Conservation (phyloP, 2,888 invertebrate species). For the Ceratothoa steindachneri region DNA sequence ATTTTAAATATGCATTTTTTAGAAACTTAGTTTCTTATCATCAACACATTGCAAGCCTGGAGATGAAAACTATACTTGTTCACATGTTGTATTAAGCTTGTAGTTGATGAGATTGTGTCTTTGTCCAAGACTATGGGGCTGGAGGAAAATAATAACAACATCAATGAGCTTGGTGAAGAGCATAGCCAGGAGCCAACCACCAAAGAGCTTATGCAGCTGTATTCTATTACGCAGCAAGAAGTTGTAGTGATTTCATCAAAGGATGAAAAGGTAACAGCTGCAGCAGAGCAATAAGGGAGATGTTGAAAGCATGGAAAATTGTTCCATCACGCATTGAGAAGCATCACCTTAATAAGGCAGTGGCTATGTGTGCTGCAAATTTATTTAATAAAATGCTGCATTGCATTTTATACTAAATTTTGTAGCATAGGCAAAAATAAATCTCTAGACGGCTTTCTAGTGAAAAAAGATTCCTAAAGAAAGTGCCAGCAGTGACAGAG, state of each 20-base stretch:
- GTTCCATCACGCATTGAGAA: background rate
- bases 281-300: background rate
- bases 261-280: background rate
- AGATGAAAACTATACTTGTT: too few relatives aligned
- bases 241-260: background rate
- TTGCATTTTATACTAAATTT: background rate
- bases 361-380: conserved; percentile 1
- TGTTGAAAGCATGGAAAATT: background rate
- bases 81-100: too few relatives aligned
- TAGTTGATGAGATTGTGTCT: too few relatives aligned
- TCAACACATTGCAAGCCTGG: too few relatives aligned
- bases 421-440: background rate
- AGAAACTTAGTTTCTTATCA: too few relatives aligned
- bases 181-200: too few relatives aligned
- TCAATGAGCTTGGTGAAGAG: too few relatives aligned
- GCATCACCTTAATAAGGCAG: conserved; percentile 4
- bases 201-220: too few relatives aligned
- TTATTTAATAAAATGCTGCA: background rate
- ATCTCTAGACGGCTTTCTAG: background rate
- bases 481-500: background rate
- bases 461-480: background rate
- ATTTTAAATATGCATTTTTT: too few relatives aligned
- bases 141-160: too few relatives aligned
- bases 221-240: background rate
- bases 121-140: too few relatives aligned